Evolutionary conservation across 2,797 vertebrate genomes (phyloP).

Genomic region (Squalus acanthias): DNA sequence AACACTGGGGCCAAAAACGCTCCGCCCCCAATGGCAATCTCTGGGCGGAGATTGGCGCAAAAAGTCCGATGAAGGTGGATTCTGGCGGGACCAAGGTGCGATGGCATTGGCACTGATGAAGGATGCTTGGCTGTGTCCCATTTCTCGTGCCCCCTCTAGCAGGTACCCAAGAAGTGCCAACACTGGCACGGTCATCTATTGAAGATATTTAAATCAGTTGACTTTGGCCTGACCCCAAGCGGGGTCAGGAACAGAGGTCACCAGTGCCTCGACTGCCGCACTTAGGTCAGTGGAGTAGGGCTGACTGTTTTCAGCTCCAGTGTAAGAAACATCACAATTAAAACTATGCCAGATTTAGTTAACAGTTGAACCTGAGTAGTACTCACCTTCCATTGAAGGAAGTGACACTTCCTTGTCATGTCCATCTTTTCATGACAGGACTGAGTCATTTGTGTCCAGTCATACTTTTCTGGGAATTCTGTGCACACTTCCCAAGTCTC

Average conservation of each 20-base stretch:
- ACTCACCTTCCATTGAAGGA: conserved; percentile 48
- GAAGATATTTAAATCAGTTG: neutral
- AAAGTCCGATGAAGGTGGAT: neutral
- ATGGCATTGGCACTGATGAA: neutral
- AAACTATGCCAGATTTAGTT: neutral
- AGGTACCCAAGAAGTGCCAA: neutral
- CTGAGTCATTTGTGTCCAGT: conserved; percentile 36
- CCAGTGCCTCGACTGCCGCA: neutral
- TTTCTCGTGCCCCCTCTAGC: neutral
- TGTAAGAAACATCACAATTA: neutral
- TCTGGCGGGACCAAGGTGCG: neutral
- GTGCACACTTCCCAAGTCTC: conserved; percentile 43
- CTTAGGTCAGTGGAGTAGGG: neutral
- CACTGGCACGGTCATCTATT: neutral
- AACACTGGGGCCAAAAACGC: neutral
- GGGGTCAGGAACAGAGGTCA: too few relatives aligned
- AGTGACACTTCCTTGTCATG: conserved; percentile 42
- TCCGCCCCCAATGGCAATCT: neutral
- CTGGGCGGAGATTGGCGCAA: neutral
- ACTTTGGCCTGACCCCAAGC: neutral
- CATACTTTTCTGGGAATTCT: conserved; percentile 44
- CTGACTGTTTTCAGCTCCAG: neutral
- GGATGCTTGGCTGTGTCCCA: too few relatives aligned
- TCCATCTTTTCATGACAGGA: conserved; percentile 44
- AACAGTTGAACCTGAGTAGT: neutral